A percentile compares a stretch with the other conserved stretches of the same genome.
Conservation (phyloP, 2,888 invertebrate species). For the Meteorus colon region DNA sequence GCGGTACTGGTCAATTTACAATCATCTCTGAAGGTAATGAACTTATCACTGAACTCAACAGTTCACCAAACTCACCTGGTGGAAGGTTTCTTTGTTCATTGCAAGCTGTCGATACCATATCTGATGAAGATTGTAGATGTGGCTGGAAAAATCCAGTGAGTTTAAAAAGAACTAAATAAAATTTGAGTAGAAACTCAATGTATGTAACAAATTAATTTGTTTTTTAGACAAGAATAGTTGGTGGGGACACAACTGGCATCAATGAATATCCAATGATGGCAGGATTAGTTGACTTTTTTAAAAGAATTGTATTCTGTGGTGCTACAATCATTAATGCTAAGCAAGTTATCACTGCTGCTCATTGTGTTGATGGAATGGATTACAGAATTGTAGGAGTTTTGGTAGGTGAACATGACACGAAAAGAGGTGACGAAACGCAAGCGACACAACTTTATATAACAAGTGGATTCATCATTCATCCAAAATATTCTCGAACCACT, state of each 20-base stretch:
- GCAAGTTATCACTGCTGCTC: conserved; percentile 66
- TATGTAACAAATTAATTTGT: background rate
- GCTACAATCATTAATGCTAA: conserved; percentile 62
- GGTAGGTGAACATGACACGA: conserved; percentile 65
- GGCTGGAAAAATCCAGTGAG: conserved; percentile 76
- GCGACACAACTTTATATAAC: conserved; percentile 72
- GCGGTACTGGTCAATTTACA: conserved; percentile 73
- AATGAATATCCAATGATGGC: conserved; percentile 79
- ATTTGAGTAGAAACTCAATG: conserved; percentile 12
- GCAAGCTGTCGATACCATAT: conserved; percentile 53
- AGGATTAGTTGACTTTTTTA: conserved; percentile 71
- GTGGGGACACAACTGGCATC: conserved; percentile 74
- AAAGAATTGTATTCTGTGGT: conserved; percentile 59
- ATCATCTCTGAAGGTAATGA: conserved; percentile 58
- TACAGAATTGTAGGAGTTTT: conserved; percentile 52
- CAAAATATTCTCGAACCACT: conserved; percentile 60
- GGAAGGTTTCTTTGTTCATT: conserved; percentile 75
- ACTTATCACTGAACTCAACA: conserved; percentile 58
- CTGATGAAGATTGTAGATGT: conserved; percentile 73
- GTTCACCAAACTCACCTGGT: conserved; percentile 67
- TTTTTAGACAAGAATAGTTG: conserved; percentile 73
- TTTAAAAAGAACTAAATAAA: conserved; percentile 26
- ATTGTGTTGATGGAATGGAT: conserved; percentile 57
- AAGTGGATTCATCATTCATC: conserved; percentile 73
- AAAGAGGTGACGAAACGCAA: conserved; percentile 74